phyloP scores from a whole-genome alignment of 2,113 vertebrate species.

The Hemibagrus wyckioides region DNA sequence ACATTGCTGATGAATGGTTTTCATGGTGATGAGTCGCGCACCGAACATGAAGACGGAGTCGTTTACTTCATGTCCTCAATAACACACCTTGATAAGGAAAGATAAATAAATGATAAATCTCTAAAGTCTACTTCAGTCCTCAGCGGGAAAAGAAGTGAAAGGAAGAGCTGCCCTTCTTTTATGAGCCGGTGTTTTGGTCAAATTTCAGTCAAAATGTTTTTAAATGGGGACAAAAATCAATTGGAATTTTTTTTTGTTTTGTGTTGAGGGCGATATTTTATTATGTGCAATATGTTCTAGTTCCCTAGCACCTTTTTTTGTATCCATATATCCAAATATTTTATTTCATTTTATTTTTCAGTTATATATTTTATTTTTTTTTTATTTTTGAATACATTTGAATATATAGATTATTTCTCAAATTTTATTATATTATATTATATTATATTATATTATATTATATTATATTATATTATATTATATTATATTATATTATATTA shows the following conservation, averaged over 20 bases:
- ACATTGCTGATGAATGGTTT: conserved; percentile 62
- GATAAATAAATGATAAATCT: conserved; percentile 50
- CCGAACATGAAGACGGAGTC: conserved; percentile 49
- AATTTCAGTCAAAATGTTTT: not conserved
- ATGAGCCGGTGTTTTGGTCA: conserved; percentile 19
- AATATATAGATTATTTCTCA: too few relatives aligned
- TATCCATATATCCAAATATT: too few relatives aligned
- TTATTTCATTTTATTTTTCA: too few relatives aligned
- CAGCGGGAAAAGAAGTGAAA: conserved; percentile 39
- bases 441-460: too few relatives aligned
- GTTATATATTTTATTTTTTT: too few relatives aligned
- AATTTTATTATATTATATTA: too few relatives aligned
- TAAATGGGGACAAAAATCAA: not conserved
- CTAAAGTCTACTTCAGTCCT: conserved; percentile 51
- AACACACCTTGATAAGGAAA: conserved; percentile 34
- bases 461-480: too few relatives aligned
- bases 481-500: too few relatives aligned
- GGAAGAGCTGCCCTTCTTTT: conserved; percentile 54
- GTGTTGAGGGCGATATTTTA: too few relatives aligned
- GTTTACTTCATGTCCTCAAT: conserved; percentile 50
- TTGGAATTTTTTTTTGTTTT: not conserved
- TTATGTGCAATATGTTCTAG: too few relatives aligned
- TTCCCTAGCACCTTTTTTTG: too few relatives aligned
- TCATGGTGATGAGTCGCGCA: conserved; percentile 52
- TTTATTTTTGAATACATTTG: too few relatives aligned